Base-by-base conservation (phyloP, 2,797 vertebrate genomes). In the Rhinichthys osculus region DNA sequence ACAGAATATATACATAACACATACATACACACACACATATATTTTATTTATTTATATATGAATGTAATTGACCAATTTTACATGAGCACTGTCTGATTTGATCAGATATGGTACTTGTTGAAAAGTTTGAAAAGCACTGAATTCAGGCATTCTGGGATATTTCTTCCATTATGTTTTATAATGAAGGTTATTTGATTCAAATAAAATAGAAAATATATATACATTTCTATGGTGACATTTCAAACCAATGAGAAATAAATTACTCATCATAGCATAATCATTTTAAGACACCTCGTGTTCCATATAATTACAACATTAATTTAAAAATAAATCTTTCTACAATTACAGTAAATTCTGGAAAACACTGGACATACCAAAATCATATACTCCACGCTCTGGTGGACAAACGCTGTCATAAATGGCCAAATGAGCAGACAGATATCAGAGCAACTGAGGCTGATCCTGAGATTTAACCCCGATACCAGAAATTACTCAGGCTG, bases 391-490 rank as follows among this genome's bases (percentile, higher is more conserved):
- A 84, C 13, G 14, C 82, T 33, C 73, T 44, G 62, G 44, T 47
- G 38, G 50, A 71, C 54, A 42, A 59, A 57, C 33, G 42, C 70
- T 42, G 73, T 54, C 52, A 72, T 59, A 13, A 83, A 72, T 33
- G 64, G 66, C 77, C 21, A 17, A 44, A 44, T 47, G 85, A 62
- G 42, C 19, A 33, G 44, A 10, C 71, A 62, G 52, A 87, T 80
- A 44, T 57, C 50, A 30, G 54, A 47, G 47, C 44, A 44, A 62
- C 40, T 44, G n/a, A 66, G 5, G 33, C 50, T 83, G 76, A 72
- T 62, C 44, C 83, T 62, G 7, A 71, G 78, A 82, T 91, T 85
- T 89, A 92, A 92, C 88, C 91, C 88, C 62, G 83, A 84, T 82
- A 78, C 73, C 13, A 44, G 35, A 85, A 82, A 89, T 88, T 89